These are phyloP conservation scores for Ophion obscuratus DNA, from an alignment of 2,888 invertebrate species.

Conservation along the genomic window DNA sequence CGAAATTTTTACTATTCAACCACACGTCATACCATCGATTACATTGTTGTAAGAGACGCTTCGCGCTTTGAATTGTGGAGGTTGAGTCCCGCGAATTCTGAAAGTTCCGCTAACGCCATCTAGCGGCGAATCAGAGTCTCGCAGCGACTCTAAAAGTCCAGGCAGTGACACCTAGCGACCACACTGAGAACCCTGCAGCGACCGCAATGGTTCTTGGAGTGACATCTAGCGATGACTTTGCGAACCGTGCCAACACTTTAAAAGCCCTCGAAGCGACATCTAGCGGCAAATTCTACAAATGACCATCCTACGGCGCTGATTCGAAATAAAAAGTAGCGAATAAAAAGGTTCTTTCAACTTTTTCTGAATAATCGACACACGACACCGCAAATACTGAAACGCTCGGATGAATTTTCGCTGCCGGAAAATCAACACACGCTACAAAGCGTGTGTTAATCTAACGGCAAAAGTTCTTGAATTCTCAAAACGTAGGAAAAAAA, in stretches of 20 bases:
- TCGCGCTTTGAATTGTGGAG: not conserved
- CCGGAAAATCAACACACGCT: not conserved
- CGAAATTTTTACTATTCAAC: not conserved
- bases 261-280: too few species aligned
- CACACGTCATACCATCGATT: not conserved
- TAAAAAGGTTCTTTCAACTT: too few species aligned
- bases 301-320: too few species aligned
- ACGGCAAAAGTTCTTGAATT: not conserved
- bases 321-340: too few species aligned
- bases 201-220: too few species aligned
- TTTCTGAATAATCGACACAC: too few species aligned
- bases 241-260: too few species aligned
- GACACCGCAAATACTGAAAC: not conserved
- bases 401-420: too few species aligned
- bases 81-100: not conserved
- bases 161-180: not conserved
- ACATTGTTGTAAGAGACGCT: not conserved
- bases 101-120: not conserved
- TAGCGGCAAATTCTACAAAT: too few species aligned
- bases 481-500: not conserved
- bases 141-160: not conserved
- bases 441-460: not conserved
- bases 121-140: not conserved
- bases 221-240: too few species aligned
- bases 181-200: too few species aligned